Base-by-base conservation (phyloP, 2,113 vertebrate genomes). In the Cyprinodon brontotheroides region DNA sequence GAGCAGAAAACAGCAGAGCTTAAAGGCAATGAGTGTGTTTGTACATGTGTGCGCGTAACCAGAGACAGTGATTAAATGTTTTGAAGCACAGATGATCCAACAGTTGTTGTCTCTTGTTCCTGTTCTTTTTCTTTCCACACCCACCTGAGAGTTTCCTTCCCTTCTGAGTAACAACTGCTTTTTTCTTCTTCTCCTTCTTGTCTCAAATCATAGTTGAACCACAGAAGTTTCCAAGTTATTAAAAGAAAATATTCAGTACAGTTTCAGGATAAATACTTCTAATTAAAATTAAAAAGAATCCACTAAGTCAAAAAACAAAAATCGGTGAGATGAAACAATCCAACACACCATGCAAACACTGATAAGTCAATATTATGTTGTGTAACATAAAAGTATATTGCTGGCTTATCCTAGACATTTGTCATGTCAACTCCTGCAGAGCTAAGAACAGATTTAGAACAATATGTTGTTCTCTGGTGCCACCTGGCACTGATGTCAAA, bases 11-110 rank as follows among this genome's bases (percentile, higher is more conserved):
- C 90, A 86, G 87, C 11, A n/a, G 83, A 78, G 84, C 85, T 91
- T 85, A 86, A 80, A 74, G 70, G 77, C 79, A 79, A 77, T 79
- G 68, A 81, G 76, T 65, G 76, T 75, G 62, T 79, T 75, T 70
- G 60, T 59, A 74, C 76, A 14, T 48, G 47, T 74, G 79, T 69
- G 73, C 62, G 70, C 48, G 91, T 88, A 94, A 94, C 90, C 62
- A 81, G 92, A 94, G 91, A 91, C 78, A 76, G 86, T 87, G 89
- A 91, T 92, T 94, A 92, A 93, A 91, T 43, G 82, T 87, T 91
- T 91, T 82, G 71, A 85, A 87, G 86, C 91, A 89, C 86, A 92
- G 91, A 92, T 91, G 87, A 93, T 91, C 89, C 85, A 84, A 95
- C 94, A 94, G 94, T 85, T 69, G 57, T 82, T 78, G 70, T 85